Evolutionary conservation across 2,888 invertebrate species (phyloP).

Genomic region (Zele albiditarsus): DNA sequence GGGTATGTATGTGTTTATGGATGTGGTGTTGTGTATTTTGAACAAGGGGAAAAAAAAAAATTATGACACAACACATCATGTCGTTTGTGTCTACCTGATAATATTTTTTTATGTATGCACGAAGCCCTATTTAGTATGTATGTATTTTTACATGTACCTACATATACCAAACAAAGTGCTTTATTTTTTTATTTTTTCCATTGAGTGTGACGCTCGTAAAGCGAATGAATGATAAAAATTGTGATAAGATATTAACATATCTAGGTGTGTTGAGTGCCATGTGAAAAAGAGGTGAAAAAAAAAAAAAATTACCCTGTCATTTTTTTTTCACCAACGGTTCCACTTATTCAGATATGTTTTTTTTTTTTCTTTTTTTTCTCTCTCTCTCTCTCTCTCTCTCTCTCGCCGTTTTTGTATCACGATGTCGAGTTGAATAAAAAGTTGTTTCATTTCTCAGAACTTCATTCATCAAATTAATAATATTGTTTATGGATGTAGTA

Average conservation of each 20-base stretch:
- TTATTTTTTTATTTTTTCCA: neutral
- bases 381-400: too few species aligned
- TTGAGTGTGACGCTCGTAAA: neutral
- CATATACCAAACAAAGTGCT: neutral
- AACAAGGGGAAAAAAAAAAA: constrained; percentile 33
- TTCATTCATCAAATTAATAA: neutral
- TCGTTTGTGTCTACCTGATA: constrained; percentile 51
- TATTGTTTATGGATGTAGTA: neutral
- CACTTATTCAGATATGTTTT: neutral
- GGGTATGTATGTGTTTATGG: neutral
- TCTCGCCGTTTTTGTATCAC: neutral
- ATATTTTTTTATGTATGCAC: constrained; percentile 48
- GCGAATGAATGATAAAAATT: neutral
- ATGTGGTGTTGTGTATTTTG: constrained; percentile 10
- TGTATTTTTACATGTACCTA: neutral
- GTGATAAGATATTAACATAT: neutral
- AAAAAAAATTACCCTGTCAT: neutral
- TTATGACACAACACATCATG: constrained; percentile 27
- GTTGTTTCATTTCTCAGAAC: neutral
- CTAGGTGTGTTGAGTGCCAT: neutral
- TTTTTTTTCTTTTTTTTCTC: too few species aligned
- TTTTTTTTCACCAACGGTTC: neutral
- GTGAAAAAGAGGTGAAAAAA: neutral
- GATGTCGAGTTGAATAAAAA: neutral
- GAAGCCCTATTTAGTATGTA: neutral